phyloP scores from a whole-genome alignment of 2,888 invertebrate species.

The Eupithecia abbreviata region DNA sequence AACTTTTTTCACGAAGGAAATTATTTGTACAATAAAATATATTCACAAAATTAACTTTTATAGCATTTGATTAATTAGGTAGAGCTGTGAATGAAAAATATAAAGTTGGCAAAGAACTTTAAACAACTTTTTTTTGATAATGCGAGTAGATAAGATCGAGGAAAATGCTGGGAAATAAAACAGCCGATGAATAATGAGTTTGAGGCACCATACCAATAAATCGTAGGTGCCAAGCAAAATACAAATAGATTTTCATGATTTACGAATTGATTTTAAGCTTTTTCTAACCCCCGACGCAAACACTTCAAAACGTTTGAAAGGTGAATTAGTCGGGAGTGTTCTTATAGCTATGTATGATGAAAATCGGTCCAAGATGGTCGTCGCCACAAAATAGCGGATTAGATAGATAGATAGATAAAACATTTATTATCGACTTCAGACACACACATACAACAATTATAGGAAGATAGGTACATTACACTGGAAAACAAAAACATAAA shows the following conservation, averaged over 20 bases:
- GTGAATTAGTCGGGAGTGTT: too few relatives aligned
- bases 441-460: too few relatives aligned
- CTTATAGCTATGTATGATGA: too few relatives aligned
- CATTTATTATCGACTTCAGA: too few relatives aligned
- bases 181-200: background rate
- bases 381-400: too few relatives aligned
- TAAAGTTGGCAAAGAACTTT: background rate
- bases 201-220: background rate
- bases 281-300: too few relatives aligned
- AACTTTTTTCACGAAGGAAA: too few relatives aligned
- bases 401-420: too few relatives aligned
- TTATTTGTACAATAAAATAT: background rate
- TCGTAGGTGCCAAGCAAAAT: background rate
- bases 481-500: too few relatives aligned
- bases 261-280: background rate
- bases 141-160: background rate
- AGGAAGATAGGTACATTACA: too few relatives aligned
- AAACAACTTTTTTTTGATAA: background rate
- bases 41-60: background rate
- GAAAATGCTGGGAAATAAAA: background rate
- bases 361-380: too few relatives aligned
- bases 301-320: too few relatives aligned
- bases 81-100: background rate
- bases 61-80: background rate
- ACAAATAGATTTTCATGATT: background rate